Evolutionary conservation across 2,888 invertebrate genomes (phyloP), one percentile per base, ranked within the genome.

Genomic region (Apamea anceps): DNA sequence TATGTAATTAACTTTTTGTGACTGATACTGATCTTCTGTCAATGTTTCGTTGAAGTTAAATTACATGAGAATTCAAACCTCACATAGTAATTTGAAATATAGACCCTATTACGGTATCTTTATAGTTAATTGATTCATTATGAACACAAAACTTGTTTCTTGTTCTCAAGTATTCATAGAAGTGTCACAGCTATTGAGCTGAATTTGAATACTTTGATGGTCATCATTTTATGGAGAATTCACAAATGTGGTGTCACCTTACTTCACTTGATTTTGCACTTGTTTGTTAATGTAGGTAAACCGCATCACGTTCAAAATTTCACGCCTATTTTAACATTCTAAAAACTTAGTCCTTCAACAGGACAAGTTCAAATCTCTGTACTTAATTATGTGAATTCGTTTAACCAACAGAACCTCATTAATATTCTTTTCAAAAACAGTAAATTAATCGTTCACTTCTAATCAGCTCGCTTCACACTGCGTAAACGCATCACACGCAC

Each of bases 401-500:
- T 70, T 25, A 68, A n/a, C 15, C 18, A 21, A 51, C 7, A 28
- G 15, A 68, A 75, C 4, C 72, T 82, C 48, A 63, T 72, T 57
- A 80, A 68, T n/a, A 68, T 66, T 72, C 1, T 65, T 66, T 68
- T 57, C 18, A 42, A 67, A 81, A 85, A 28, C 37, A 15, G 13
- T 71, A 57, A 57, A 76, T 79, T 45, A 62, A 68, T 85, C 62
- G 37, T 71, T 60, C 51, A 73, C 45, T 77, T 62, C 65, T 72
- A 80, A 83, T 80, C 80, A 75, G 68, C 57, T 70, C 54, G 79
- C 82, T 87, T 78, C 79, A 78, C 81, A 62, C 86, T 84, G 77
- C 82, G 76, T 82, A 88, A 90, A 89, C 89, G 89, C 89, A 90
- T 89, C 90, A 81, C 54, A 87, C 74, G 91, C 94, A 94, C 94